Evolutionary conservation across 2,888 invertebrate species (phyloP), one percentile per base, ranked within the genome.

Genomic region (Perizoma flavofasciatum): DNA sequence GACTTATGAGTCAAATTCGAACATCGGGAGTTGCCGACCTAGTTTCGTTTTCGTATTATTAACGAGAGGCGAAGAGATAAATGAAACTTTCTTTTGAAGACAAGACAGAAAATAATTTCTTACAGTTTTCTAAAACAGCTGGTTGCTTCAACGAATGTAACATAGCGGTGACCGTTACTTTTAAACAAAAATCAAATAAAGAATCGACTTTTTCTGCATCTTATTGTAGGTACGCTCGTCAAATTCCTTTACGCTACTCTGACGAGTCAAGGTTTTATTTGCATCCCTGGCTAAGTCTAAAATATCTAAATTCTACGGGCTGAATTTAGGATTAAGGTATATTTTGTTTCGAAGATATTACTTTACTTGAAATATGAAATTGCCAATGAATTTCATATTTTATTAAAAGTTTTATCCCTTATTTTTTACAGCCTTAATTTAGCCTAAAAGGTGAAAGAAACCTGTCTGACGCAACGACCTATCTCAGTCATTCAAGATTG

Each of bases 1-100:
- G 87, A 88, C 88, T 78, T 77, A 68, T 71, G 70, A 82, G 79
- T 81, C 80, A 78, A 80, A 82, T 81, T 78, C 68, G 69, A 41
- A 73, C 72, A 75, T 73, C 72, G 80, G 75, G 79, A 77, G 74
- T 22, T 22, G 73, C 72, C 82, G 87, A 86, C 85, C 87, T 75
- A 87, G 80, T 85, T 88, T 73, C 63, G 70, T 70, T 56, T 61
- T 63, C 49, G 51, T 55, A 43, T 59, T 55, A 55, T 57, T 61
- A 61, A 63, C 61, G 63, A 61, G 48, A 56, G 63, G 59, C 63
- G 63, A 40, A 53, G 51, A 61, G 55, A 67, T 69, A 59, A 63
- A 65, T 62, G 52, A 50, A 54, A 55, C 48, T 60, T 66, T 54
- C 55, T 62, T 48, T 45, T 40, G 61, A 22, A 61, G 22, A 58